Percentiles rank a stretch among this genome's conserved stretches.
Evolutionary conservation across 2,113 vertebrate species (phyloP).

Genomic region (Arvicanthis niloticus): DNA sequence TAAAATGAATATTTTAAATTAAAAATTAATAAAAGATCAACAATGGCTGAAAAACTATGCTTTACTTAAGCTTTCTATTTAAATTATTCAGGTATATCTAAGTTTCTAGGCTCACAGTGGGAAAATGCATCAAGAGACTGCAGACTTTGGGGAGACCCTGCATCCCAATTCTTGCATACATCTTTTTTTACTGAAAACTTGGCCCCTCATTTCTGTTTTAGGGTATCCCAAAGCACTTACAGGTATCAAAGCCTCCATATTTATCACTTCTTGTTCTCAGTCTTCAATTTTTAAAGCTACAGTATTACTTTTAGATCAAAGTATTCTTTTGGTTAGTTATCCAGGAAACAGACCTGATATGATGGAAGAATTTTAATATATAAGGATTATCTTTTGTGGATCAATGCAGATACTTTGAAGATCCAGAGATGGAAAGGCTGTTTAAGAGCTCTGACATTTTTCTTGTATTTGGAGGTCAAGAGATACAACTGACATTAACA

Average conservation of each 20-base stretch:
- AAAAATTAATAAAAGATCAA: constrained; percentile 25
- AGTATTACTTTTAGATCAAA: constrained; percentile 76
- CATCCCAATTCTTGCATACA: constrained; percentile 1
- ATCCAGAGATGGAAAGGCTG: background rate
- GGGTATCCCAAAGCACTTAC: background rate
- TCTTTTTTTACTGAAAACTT: background rate
- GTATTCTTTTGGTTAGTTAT: constrained; percentile 10
- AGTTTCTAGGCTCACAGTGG: background rate
- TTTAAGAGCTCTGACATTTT: background rate
- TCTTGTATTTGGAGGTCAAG: constrained; percentile 27
- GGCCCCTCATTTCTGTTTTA: background rate
- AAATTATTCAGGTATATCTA: background rate
- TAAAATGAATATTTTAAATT: background rate
- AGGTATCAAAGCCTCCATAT: constrained; percentile 60
- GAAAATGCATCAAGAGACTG: background rate
- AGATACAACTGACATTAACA: constrained; percentile 26
- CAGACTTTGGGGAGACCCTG: background rate
- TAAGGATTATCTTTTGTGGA: background rate
- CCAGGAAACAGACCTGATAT: background rate
- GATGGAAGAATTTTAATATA: constrained; percentile 19
- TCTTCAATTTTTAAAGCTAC: constrained; percentile 65
- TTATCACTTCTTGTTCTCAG: constrained; percentile 2
- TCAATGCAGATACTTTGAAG: background rate
- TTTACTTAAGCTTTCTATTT: background rate
- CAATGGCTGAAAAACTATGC: background rate